A percentile compares a stretch with the other conserved stretches of the same genome.
These are phyloP conservation scores for Sarcophaga carnaria DNA, from an alignment of 2,888 invertebrate species.

Conservation along the genomic window DNA sequence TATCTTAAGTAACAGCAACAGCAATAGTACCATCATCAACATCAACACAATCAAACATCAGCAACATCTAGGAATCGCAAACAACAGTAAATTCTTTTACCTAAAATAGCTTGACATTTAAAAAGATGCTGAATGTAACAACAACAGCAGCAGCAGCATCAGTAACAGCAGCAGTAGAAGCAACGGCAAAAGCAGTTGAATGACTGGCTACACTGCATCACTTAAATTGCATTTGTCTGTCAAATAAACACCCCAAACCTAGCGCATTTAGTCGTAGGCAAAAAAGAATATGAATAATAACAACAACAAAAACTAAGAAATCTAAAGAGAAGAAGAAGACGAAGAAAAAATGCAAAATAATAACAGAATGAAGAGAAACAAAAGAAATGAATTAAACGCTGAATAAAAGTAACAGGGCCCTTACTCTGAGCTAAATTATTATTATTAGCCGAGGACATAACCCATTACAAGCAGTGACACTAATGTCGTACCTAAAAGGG, in stretches of 20 bases:
- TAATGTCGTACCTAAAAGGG: neutral
- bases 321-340: conserved; percentile 16
- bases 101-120: conserved; percentile 59
- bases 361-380: neutral
- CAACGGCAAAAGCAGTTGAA: conserved; percentile 32
- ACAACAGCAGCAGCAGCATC: no score
- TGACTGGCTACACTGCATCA: conserved; percentile 48
- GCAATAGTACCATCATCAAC: conserved; percentile 32
- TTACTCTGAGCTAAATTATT: conserved; percentile 17
- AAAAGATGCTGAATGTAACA: conserved; percentile 16
- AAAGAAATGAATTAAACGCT: conserved; percentile 38
- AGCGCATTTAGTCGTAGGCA: neutral
- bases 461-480: neutral
- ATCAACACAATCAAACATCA: conserved; percentile 3
- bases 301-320: neutral
- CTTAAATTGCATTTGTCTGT: conserved; percentile 55
- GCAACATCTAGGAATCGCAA: conserved; percentile 23
- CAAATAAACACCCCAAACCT: conserved; percentile 60
- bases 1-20: neutral
- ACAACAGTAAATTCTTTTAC: conserved; percentile 38
- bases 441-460: neutral
- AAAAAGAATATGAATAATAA: neutral
- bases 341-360: neutral
- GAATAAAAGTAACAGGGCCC: conserved; percentile 34
- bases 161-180: no score